These are phyloP conservation scores for Trichogramma pretiosum DNA, from an alignment of 1,140 invertebrate species.

Conservation along the genomic window DNA sequence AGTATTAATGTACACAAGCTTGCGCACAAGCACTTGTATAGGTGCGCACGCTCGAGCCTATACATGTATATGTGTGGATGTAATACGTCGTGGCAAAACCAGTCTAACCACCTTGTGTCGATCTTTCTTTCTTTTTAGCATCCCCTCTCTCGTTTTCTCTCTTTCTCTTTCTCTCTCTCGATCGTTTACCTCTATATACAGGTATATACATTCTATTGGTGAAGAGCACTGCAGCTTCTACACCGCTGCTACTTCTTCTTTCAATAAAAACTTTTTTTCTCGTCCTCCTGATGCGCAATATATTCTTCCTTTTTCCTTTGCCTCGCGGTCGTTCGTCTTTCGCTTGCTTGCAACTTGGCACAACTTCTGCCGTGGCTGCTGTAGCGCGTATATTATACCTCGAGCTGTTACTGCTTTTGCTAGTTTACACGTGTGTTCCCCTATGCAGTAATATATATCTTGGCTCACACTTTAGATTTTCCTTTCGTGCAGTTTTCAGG, in stretches of 20 bases:
- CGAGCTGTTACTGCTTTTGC: too few species aligned
- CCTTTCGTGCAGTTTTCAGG: too few species aligned
- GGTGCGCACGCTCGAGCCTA: constrained; percentile 12
- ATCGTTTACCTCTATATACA: too few species aligned
- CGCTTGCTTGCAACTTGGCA: too few species aligned
- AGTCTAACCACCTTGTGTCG: constrained; percentile 45
- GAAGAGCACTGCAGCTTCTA: neutral
- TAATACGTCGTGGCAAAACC: constrained; percentile 42
- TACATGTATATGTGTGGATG: constrained; percentile 29
- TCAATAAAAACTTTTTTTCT: constrained; percentile 18
- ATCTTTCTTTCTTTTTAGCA: constrained; percentile 14
- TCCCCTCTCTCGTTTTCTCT: constrained; percentile 4
- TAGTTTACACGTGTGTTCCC: too few species aligned
- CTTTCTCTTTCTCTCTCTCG: constrained; percentile 2
- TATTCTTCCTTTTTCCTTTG: constrained; percentile 6
- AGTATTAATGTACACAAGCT: too few species aligned
- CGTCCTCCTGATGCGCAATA: too few species aligned
- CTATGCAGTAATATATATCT: too few species aligned
- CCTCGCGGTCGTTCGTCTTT: constrained; percentile 1
- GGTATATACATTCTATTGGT: too few species aligned
- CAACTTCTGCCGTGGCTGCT: too few species aligned
- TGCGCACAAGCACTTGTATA: constrained; percentile 20
- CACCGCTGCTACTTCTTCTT: constrained; percentile 3
- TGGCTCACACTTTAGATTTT: too few species aligned
- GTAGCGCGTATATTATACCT: too few species aligned